A percentile compares a stretch with the other conserved stretches of the same genome.
Evolutionary conservation across 2,113 vertebrate genomes (phyloP).

Genomic region (Lanius ludovicianus): DNA sequence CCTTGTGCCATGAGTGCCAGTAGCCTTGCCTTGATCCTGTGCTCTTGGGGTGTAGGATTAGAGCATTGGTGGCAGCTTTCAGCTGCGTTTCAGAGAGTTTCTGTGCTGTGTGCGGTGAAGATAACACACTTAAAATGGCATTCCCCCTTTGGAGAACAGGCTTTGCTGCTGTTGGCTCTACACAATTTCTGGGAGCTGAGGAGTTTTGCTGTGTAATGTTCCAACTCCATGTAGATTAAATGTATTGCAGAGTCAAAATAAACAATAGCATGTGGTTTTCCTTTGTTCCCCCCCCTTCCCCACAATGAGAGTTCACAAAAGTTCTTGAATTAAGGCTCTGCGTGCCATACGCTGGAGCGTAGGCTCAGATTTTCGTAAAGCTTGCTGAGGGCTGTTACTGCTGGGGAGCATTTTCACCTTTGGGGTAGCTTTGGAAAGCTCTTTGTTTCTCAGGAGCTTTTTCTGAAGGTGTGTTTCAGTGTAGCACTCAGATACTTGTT

Average conservation of each 20-base stretch:
- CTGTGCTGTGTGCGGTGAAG: not conserved
- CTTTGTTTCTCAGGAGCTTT: not conserved
- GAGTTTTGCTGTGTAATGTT: not conserved
- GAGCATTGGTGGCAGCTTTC: not conserved
- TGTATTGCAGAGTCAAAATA: not conserved
- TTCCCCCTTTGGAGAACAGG: not conserved
- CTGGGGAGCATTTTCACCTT: not conserved
- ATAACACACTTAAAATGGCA: not conserved
- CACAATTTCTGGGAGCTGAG: not conserved
- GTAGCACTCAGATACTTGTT: not conserved
- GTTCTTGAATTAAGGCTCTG: not conserved
- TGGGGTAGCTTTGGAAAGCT: not conserved
- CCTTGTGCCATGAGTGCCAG: not conserved
- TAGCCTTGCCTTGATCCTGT: not conserved
- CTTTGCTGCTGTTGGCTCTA: not conserved
- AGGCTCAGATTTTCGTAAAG: not conserved
- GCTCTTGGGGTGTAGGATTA: not conserved
- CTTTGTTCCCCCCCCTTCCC: not conserved
- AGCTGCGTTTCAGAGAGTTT: not conserved
- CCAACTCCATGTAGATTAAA: not conserved
- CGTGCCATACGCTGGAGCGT: not conserved
- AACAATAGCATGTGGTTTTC: constrained; percentile 24
- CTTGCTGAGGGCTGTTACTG: constrained; percentile 10
- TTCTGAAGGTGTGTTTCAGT: not conserved
- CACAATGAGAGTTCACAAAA: not conserved